Evolutionary conservation across 2,888 invertebrate species (phyloP).

Genomic region (Serrognathus titanus): DNA sequence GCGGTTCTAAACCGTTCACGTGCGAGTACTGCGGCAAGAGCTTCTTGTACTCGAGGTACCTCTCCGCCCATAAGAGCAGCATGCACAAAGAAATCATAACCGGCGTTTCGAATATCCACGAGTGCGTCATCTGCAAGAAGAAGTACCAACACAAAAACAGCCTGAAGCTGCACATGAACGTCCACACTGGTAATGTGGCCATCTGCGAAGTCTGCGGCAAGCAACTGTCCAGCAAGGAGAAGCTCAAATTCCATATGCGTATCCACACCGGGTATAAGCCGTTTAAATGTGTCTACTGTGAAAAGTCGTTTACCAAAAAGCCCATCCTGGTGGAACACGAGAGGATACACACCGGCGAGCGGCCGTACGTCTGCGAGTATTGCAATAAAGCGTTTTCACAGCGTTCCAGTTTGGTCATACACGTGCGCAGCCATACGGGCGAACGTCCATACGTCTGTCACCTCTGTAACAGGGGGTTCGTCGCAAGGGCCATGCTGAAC

Average conservation of each 20-base stretch:
- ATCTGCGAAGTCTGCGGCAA: slow-evolving; percentile 62
- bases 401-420: slow-evolving; percentile 61
- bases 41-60: slow-evolving; percentile 50
- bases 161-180: slow-evolving; percentile 47
- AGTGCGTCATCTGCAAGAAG: slow-evolving; percentile 47
- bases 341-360: slow-evolving; percentile 45
- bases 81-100: slow-evolving; percentile 34
- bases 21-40: slow-evolving; percentile 60
- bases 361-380: slow-evolving; percentile 52
- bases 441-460: slow-evolving; percentile 59
- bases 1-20: slow-evolving; percentile 56
- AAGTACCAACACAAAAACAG: slow-evolving; percentile 47
- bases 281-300: slow-evolving; percentile 43
- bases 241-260: slow-evolving; percentile 49
- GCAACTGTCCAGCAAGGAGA: slow-evolving; percentile 52
- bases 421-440: slow-evolving; percentile 62
- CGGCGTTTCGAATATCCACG: slow-evolving; percentile 34
- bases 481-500: slow-evolving; percentile 60
- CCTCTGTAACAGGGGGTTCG: slow-evolving; percentile 60
- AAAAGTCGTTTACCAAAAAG: slow-evolving; percentile 46
- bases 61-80: slow-evolving; percentile 43
- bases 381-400: slow-evolving; percentile 63
- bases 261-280: slow-evolving; percentile 46
- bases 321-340: slow-evolving; percentile 45
- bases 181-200: slow-evolving; percentile 52